These are phyloP conservation scores for Resseliella maxima DNA, from an alignment of 2,888 invertebrate genomes.

Conservation along the genomic window DNA sequence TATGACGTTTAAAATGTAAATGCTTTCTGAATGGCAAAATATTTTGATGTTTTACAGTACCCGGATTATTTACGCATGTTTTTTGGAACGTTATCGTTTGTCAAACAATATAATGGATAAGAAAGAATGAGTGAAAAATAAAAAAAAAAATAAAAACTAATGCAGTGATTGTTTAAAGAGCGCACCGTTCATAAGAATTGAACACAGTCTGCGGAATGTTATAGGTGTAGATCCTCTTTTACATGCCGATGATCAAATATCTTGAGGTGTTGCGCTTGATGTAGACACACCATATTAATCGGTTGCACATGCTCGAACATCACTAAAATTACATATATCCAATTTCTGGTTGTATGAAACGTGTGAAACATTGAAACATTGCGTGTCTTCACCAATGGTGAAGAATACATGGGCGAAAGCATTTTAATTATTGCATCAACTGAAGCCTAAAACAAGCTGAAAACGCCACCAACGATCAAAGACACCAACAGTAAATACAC, in stretches of 20 bases:
- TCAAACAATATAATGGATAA: background rate
- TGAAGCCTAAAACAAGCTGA: conserved; percentile 29
- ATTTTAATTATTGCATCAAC: conserved; percentile 53
- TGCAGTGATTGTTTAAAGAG: background rate
- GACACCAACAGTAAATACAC: background rate
- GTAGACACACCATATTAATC: conserved; percentile 53
- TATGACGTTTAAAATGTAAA: background rate
- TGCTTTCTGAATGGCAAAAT: background rate
- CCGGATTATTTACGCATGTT: conserved; percentile 18
- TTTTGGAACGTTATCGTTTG: conserved; percentile 38
- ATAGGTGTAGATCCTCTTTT: background rate
- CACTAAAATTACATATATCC: conserved; percentile 36
- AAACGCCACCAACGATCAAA: conserved; percentile 46
- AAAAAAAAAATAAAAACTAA: background rate
- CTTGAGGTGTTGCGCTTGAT: conserved; percentile 35
- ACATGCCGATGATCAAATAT: conserved; percentile 32
- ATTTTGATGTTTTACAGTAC: background rate
- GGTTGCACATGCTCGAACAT: conserved; percentile 16
- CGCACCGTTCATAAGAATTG: background rate
- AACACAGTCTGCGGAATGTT: background rate
- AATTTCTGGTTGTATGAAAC: background rate
- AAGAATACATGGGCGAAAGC: conserved; percentile 46
- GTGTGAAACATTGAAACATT: conserved; percentile 3
- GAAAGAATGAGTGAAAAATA: too few relatives aligned
- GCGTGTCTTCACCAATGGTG: conserved; percentile 7